These are phyloP conservation scores for Polietes domitor DNA, from an alignment of 2,888 invertebrate genomes.

Conservation along the genomic window DNA sequence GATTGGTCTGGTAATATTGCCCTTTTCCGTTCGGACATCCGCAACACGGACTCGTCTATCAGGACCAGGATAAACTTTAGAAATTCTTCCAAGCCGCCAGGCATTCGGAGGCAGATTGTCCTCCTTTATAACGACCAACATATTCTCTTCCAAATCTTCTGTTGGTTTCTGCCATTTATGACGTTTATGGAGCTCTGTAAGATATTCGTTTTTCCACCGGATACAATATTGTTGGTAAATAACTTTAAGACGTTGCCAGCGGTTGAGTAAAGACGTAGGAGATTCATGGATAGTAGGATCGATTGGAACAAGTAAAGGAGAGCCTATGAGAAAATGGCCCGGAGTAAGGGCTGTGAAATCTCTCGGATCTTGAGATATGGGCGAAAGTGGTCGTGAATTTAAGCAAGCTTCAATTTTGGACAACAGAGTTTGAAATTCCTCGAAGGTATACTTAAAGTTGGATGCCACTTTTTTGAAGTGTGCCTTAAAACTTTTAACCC, in stretches of 20 bases:
- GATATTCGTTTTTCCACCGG: conserved; percentile 10
- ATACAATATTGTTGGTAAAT: not conserved
- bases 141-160: not conserved
- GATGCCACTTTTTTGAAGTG: not conserved
- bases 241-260: not conserved
- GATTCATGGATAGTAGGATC: no score
- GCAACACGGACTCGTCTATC: conserved; percentile 16
- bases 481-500: no score
- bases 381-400: not conserved
- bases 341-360: not conserved
- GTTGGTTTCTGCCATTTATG: not conserved
- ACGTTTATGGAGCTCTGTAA: conserved; percentile 6
- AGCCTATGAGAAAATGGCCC: not conserved
- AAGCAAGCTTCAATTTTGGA: not conserved
- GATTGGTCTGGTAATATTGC: not conserved
- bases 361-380: not conserved
- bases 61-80: not conserved
- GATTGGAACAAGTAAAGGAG: not conserved
- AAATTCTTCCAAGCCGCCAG: conserved; percentile 20
- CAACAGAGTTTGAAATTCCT: not conserved
- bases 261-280: no score
- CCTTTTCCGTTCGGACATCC: not conserved
- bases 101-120: not conserved
- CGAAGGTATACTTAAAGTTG: not conserved
- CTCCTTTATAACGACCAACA: conserved; percentile 12